Percentiles rank a stretch among this genome's conserved stretches.
phyloP scores from a whole-genome alignment of 92 coral and sea anemone species.

The Phenganax subtilis region DNA sequence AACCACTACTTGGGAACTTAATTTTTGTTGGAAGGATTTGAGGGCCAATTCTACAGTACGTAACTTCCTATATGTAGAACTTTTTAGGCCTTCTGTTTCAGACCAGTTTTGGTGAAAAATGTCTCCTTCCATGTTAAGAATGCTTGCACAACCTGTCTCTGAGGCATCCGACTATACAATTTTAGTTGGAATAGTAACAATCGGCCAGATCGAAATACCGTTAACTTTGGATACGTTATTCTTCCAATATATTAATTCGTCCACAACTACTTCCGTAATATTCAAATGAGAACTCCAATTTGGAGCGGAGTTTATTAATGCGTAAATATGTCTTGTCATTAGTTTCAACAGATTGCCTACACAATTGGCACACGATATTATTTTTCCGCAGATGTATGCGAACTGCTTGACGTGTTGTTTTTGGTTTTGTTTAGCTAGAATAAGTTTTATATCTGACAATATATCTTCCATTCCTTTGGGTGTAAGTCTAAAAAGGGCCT shows the following conservation, averaged over 20 bases:
- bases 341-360: conserved; percentile 48
- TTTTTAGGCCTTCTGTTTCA: conserved; percentile 35
- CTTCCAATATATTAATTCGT: conserved; percentile 40
- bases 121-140: too few relatives aligned
- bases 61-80: conserved; percentile 54
- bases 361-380: conserved; percentile 42
- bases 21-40: conserved; percentile 34
- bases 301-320: conserved; percentile 30
- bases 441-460: conserved; percentile 11
- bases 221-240: conserved; percentile 31
- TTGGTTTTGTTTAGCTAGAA: neutral
- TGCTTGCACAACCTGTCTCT: too few relatives aligned
- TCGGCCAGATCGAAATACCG: conserved; percentile 45
- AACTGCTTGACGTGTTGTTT: conserved; percentile 30
- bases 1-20: conserved; percentile 36
- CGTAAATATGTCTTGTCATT: conserved; percentile 49
- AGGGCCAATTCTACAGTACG: too few relatives aligned
- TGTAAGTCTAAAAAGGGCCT: conserved; percentile 36
- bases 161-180: conserved; percentile 24
- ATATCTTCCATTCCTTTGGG: conserved; percentile 33
- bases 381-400: conserved; percentile 41
- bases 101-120: conserved; percentile 31
- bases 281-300: conserved; percentile 36
- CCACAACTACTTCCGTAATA: conserved; percentile 16
- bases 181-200: conserved; percentile 26